Evolutionary conservation across 1,140 invertebrate species (phyloP).

Genomic region (Drosophila navojoa): DNA sequence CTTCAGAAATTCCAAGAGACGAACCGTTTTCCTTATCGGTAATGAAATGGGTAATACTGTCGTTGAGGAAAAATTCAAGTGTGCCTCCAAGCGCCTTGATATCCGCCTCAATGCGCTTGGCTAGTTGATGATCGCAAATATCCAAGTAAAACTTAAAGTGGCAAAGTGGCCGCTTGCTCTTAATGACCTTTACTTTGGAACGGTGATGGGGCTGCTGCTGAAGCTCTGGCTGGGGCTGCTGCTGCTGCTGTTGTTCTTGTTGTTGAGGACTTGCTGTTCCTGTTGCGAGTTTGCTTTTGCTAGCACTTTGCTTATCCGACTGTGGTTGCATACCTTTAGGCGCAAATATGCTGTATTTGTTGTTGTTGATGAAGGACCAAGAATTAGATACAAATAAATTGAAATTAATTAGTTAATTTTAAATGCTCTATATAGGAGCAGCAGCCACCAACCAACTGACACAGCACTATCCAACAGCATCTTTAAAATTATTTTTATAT

Average conservation of each 20-base stretch:
- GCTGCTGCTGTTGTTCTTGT: slow-evolving; percentile 24
- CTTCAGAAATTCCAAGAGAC: slow-evolving; percentile 21
- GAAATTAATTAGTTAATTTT: slow-evolving; percentile 34
- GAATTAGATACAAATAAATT: slow-evolving; percentile 52
- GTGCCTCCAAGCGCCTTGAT: slow-evolving; percentile 88
- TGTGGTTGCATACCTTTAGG: slow-evolving; percentile 83
- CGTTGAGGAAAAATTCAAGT: slow-evolving; percentile 86
- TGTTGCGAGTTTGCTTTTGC: slow-evolving; percentile 72
- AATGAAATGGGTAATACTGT: slow-evolving; percentile 86
- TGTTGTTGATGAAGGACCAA: slow-evolving; percentile 47
- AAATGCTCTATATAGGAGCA: slow-evolving; percentile 23
- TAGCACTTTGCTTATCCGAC: slow-evolving; percentile 82
- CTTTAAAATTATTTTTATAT: neutral
- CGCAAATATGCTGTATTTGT: slow-evolving; percentile 73
- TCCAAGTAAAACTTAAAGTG: slow-evolving; percentile 89
- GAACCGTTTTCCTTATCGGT: slow-evolving; percentile 84
- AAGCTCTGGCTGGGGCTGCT: slow-evolving; percentile 52
- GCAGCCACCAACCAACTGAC: slow-evolving; percentile 29
- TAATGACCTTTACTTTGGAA: slow-evolving; percentile 83
- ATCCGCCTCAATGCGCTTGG: slow-evolving; percentile 86
- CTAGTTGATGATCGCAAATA: slow-evolving; percentile 87
- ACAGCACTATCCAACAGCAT: slow-evolving; percentile 20
- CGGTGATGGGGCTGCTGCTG: slow-evolving; percentile 52
- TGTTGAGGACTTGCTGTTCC: slow-evolving; percentile 36
- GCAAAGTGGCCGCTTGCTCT: slow-evolving; percentile 85